Evolutionary conservation across 2,113 vertebrate genomes (phyloP), one percentile per base, ranked within the genome.

Genomic region (Excalfactoria chinensis): DNA sequence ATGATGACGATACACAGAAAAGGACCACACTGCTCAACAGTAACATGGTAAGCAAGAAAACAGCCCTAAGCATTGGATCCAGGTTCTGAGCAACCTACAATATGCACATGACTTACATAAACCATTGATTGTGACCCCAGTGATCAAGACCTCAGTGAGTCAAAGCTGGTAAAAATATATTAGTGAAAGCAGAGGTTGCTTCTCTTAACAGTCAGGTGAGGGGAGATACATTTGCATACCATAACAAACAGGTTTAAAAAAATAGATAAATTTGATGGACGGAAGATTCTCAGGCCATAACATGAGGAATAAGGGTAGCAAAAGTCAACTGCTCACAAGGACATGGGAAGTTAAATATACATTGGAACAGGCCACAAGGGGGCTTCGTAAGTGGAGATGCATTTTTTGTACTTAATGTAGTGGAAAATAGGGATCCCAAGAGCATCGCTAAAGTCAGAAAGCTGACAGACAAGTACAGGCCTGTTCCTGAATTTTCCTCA

Each of bases 311-410:
- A 86, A 84, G 0, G 3, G 26, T 4, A 83, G 60, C 49, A 85
- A 49, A 93, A 88, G 32, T 55, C 67, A 93, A 55, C 34, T 37
- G 34, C 34, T 83, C 63, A 70, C 19, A 83, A 60, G 23, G 75
- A 63, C 32, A 21, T 1, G 4, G 6, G 15, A 76, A 20, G 68
- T 77, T 87, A 79, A 89, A 76, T 41, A n/a, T 63, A 70, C 11
- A 43, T 7, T 70, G 49, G 19, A 70, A 83, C 19, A 91, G 82
- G 55, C 8, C 55, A 83, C 46, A 46, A 13, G 72, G 58, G 28
- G 17, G 35, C 26, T 89, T 84, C 6, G 0, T 28, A 93, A 73
- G 16, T 5, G 5, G 19, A 66, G 32, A 73, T 22, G 37, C 0
- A 7, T 34, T 71, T 82, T 87, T 82, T 25, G 7, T 46, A 70